Base-by-base conservation (phyloP, 2,113 vertebrate genomes). In the Cynopterus brachyotis region DNA sequence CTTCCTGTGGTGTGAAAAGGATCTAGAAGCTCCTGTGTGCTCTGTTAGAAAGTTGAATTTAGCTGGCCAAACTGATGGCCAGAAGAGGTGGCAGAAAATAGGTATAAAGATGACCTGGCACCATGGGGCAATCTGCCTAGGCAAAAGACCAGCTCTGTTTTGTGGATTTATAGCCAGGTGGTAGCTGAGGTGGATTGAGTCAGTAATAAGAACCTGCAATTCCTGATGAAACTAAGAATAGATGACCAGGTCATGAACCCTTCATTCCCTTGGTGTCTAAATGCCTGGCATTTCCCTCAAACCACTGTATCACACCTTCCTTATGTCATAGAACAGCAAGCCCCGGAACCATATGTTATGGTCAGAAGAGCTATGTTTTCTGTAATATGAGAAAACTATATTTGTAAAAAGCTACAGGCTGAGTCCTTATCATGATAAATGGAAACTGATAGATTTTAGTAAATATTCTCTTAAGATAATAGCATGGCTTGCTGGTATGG, bases 381-480 rank as follows among this genome's bases (percentile, higher is more conserved):
- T 83, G 0, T 59, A 30, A 89, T 75, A 66, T 40, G 69, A 72
- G 17, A 59, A 40, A 82, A 87, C 24, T 82, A 22, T 35, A 15
- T 28, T 47, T 53, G 9, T 5, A 40, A 60, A 76, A 55, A 50
- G 6, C 53, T 88, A 42, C 6, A 78, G 76, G 9, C 40, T 73
- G 30, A 83, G 11, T 26, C 50, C 26, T 75, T 82, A n/a, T 69
- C 64, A 47, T 84, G 69, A 84, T 80, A 83, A 85, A 87, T 94
- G 2, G 0, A 75, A 80, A 20, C 75, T 83, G 30, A 84, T 35
- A 81, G 62, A 89, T 84, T 91, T 96, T 60, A 62, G 69, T 67
- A 95, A 94, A 53, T 79, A 57, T 47, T 80, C 67, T 50, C 57
- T 62, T 94, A 75, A 95, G 17, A 79, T 79, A 96, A 78, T 59